A percentile compares a stretch with the other conserved stretches of the same genome.
phyloP scores from a whole-genome alignment of 2,113 vertebrate genomes.

The Litocranius walleri region DNA sequence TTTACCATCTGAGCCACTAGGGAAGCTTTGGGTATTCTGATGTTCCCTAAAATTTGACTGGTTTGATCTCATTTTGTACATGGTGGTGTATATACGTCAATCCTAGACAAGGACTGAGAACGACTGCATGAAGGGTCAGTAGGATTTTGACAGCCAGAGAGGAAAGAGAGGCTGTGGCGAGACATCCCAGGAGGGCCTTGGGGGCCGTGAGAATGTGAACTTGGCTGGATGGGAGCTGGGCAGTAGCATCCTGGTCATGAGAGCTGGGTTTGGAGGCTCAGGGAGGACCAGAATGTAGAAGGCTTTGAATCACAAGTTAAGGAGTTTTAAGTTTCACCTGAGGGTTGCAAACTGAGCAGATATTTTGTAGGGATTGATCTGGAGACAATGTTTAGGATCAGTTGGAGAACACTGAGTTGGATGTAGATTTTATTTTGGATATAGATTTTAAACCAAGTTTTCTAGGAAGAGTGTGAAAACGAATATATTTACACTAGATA shows the following conservation, averaged over 20 bases:
- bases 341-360: not conserved
- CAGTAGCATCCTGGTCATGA: not conserved
- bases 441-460: conserved; percentile 17
- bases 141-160: not conserved
- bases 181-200: not conserved
- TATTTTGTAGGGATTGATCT: not conserved
- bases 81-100: not conserved
- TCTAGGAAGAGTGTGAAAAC: conserved; percentile 16
- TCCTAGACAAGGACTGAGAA: not conserved
- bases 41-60: not conserved
- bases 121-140: not conserved
- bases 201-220: not conserved
- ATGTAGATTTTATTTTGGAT: not conserved
- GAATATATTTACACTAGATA: not conserved
- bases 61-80: not conserved
- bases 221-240: not conserved
- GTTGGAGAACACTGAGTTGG: not conserved
- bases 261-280: not conserved
- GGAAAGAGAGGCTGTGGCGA: not conserved
- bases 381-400: not conserved
- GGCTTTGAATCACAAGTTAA: not conserved
- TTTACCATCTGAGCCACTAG: not conserved
- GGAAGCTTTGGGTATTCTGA: not conserved
- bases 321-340: not conserved
- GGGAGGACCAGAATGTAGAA: not conserved